Base-by-base conservation (phyloP, 2,888 invertebrate species). In the Ornithoptera alexandrae region DNA sequence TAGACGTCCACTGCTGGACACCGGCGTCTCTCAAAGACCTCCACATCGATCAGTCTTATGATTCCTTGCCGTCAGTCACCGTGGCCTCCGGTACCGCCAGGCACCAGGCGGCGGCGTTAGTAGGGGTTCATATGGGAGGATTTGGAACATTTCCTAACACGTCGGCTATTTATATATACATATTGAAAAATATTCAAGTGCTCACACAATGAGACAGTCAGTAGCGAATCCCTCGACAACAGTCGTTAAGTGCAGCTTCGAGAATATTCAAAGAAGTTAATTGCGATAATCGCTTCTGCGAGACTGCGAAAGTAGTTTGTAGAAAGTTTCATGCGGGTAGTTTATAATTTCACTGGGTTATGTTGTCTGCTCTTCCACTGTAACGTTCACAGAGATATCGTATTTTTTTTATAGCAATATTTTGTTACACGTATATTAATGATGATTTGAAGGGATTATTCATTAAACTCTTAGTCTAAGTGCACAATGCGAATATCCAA, bases 261-360 rank as follows among this genome's bases (percentile, higher is more conserved):
- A 20, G 61, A 50, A 56, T 56, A 39, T 53, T 53, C 67, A 67
- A 62, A 67, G 61, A 30, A 53, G 20, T 39, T 67, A 61, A 67
- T 67, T 67, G 61, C 61, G 20, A 24, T 61, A 61, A 57, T 65
- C 58, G n/a, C n/a, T 46, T 6, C 62, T 64, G 24, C 36, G 64
- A 64, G 63, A 50, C 66, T 22, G 18, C 50, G 24, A 46, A 39
- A 58, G 42, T 42, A 17, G 18, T 46, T 15, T 24, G 12, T 20
- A 22, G 22, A 8, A 36, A 39, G 46, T 58, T 53, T 20, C 60
- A 2, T 20, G 12, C 8, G 30, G 39, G 39, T 39, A 36, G 36
- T 12, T 53, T 17, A 36, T 60, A 60, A 60, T 36, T 60, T 60
- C 60, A 60, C 18, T 36, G n/a, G 36, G 17, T 18, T 17, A 6